phyloP scores from a whole-genome alignment of 37 sponge, comb jelly and placozoan genomes.

The Halisarca cf. caerulea region DNA sequence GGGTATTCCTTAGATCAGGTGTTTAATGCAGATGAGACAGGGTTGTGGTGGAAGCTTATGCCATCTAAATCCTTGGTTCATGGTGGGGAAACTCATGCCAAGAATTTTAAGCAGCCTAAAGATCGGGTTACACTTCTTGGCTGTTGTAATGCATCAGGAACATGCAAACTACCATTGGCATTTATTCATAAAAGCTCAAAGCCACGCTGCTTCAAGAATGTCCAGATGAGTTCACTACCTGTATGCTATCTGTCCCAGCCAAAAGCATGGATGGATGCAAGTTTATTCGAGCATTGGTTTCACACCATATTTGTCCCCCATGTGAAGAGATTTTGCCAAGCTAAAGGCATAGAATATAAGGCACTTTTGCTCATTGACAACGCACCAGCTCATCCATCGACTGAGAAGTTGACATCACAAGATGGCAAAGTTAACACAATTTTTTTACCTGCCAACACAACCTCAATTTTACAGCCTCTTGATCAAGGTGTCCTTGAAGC shows the following conservation, averaged over 20 bases:
- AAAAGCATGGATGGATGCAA: no score
- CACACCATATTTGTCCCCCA: no score
- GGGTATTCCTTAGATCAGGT: constrained; percentile 46
- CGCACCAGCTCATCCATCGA: no score
- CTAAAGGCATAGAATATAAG: no score
- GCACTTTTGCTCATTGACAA: no score
- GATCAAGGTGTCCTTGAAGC: no score
- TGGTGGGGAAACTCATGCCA: constrained; percentile 26
- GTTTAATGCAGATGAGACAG: constrained; percentile 53
- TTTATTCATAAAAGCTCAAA: constrained; percentile 39
- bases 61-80: constrained; percentile 33
- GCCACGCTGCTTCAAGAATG: constrained; percentile 53
- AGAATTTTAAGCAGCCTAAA: constrained; percentile 47
- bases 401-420: no score
- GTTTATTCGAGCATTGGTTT: no score
- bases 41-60: constrained; percentile 38
- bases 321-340: no score
- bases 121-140: constrained; percentile 20
- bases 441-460: no score
- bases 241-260: constrained; percentile 34
- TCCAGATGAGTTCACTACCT: constrained; percentile 36
- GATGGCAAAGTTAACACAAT: no score
- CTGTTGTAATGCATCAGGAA: constrained; percentile 43
- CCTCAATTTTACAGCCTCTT: no score
- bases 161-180: constrained; percentile 21